Percentiles rank a stretch among this genome's conserved stretches.
These are phyloP conservation scores for Manduca sexta DNA, from an alignment of 1,140 invertebrate species.

Conservation along the genomic window DNA sequence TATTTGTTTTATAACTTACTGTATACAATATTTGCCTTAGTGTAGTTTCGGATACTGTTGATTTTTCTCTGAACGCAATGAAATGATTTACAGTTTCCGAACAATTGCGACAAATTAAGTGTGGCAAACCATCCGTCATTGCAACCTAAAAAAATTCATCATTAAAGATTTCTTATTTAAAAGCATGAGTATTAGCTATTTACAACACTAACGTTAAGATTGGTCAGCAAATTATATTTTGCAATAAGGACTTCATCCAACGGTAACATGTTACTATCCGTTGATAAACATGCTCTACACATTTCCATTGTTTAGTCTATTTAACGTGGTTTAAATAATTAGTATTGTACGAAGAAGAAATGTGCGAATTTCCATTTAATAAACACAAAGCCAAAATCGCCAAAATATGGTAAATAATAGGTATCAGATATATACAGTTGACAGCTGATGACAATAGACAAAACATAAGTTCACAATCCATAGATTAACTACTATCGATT, in stretches of 20 bases:
- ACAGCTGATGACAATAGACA: no score
- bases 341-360: no score
- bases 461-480: no score
- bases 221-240: slow-evolving; percentile 44
- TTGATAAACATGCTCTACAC: slow-evolving; percentile 44
- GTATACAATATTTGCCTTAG: slow-evolving; percentile 11
- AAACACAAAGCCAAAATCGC: no score
- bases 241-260: slow-evolving; percentile 34
- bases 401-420: no score
- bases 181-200: no score
- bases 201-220: slow-evolving; percentile 45
- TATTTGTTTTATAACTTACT: slow-evolving; percentile 5
- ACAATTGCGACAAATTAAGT: slow-evolving; percentile 36
- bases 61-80: slow-evolving; percentile 43
- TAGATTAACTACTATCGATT: no score
- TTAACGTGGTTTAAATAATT: no score
- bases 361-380: no score
- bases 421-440: no score
- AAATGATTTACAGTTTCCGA: slow-evolving; percentile 28
- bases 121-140: slow-evolving; percentile 28
- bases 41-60: slow-evolving; percentile 25
- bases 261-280: slow-evolving; percentile 20
- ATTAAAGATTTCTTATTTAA: no score
- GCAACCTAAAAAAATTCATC: slow-evolving; percentile 27
- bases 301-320: no score